Evolutionary conservation across 2,888 invertebrate species (phyloP), one percentile per base, ranked within the genome.

Genomic region (Brachycybe producta): DNA sequence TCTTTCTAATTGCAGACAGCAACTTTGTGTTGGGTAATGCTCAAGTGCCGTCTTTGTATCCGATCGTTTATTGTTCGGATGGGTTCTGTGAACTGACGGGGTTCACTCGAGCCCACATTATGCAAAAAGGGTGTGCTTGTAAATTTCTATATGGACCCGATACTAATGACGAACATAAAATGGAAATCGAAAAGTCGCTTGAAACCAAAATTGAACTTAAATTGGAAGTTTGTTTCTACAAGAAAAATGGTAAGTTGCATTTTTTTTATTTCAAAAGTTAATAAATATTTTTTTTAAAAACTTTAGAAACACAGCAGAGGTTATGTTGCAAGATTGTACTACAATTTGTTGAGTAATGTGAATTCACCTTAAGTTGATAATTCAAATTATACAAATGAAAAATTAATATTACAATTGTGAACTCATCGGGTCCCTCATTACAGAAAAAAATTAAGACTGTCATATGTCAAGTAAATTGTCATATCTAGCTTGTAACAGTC

Each of bases 11-110:
- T 71, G 52, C 84, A 91, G 91, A 91, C 71, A 91, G 90, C 75
- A 91, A 91, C 75, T 91, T 91, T 72, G 91, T 91, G 64, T 73
- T 91, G 71, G 91, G 91, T 65, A 91, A 91, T 74, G 91, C 91
- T 59, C 91, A 91, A 73, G 91, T 90, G 62, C 80, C 82, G 54
- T 79, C 61, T 51, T 69, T 79, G 58, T 85, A 87, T 73, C 91
- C 91, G 61, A 91, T 91, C 73, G 91, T 91, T 62, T 91, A 91
- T 73, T 91, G 91, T 74, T 90, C 88, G 54, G 91, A 91, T 75
- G 91, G 91, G 54, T 91, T 91, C 74, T 88, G 88, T 70, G 91
- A 91, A 75, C 80, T 92, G 75, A 90, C 91, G 53, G 88, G 90
- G 58, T 90, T 82, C 74, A 78, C 86, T 59, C 77, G 91, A 62